Conservation (phyloP, 1,140 invertebrate species). For the Pseudachorutes palmiensis region DNA sequence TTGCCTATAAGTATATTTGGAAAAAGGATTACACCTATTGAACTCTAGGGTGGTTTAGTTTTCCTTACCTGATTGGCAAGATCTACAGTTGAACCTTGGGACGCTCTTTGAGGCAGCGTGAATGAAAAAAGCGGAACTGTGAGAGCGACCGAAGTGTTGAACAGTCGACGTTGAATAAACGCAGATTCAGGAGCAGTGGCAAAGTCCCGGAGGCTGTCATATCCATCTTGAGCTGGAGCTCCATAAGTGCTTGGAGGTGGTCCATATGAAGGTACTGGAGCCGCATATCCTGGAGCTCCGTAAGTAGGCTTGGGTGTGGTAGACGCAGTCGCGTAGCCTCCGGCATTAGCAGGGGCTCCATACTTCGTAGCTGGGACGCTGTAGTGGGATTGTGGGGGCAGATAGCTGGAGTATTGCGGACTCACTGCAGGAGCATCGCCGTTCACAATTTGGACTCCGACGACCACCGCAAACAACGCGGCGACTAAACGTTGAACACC, state of each 20-base stretch:
- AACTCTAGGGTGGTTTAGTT: background rate
- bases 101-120: conserved; percentile 28
- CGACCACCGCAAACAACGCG: background rate
- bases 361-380: background rate
- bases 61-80: conserved; percentile 34
- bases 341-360: background rate
- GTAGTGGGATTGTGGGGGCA: background rate
- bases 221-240: conserved; percentile 12
- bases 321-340: background rate
- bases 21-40: background rate
- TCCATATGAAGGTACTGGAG: background rate
- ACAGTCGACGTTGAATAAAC: conserved; percentile 23
- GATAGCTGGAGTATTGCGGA: background rate
- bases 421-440: background rate
- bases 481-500: too few species aligned
- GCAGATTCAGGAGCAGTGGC: conserved; percentile 10
- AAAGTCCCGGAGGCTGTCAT: conserved; percentile 21
- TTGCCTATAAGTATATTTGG: conserved; percentile 22
- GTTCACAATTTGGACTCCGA: background rate
- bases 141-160: conserved; percentile 32
- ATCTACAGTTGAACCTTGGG: conserved; percentile 26
- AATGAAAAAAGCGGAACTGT: conserved; percentile 36
- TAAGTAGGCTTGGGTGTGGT: background rate
- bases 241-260: conserved; percentile 1
- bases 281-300: conserved; percentile 3